A percentile compares a stretch with the other conserved stretches of the same genome.
phyloP scores from a whole-genome alignment of 2,113 vertebrate species.

The Crotalus helleri region DNA sequence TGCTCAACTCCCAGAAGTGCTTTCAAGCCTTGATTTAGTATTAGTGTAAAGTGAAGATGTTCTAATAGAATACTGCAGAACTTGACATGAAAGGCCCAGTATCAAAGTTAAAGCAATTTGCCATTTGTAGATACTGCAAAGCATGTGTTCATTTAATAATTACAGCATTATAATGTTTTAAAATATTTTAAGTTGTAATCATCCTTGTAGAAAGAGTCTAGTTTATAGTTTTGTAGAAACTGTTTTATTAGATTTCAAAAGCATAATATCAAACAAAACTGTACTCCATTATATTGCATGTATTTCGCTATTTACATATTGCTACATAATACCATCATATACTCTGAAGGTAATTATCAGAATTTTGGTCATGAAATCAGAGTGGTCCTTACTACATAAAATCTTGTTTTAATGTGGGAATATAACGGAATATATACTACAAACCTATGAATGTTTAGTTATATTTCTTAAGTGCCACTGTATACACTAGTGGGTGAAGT shows the following conservation, averaged over 20 bases:
- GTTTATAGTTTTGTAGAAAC: not conserved
- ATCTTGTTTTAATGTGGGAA: not conserved
- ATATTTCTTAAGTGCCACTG: too few species aligned
- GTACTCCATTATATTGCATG: not conserved
- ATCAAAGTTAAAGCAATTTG: slow-evolving; percentile 10
- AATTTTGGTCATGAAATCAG: not conserved
- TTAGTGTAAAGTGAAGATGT: slow-evolving; percentile 53
- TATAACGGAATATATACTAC: not conserved
- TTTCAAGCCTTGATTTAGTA: slow-evolving; percentile 60
- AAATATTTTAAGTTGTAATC: not conserved
- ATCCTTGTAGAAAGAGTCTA: not conserved
- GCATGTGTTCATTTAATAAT: not conserved
- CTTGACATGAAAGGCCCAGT: slow-evolving; percentile 33
- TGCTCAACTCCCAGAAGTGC: slow-evolving; percentile 57
- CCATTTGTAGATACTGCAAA: slow-evolving; percentile 17
- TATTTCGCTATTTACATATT: not conserved
- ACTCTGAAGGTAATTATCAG: not conserved
- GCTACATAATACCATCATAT: not conserved
- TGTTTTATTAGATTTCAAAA: not conserved
- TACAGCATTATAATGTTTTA: not conserved
- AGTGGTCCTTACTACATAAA: not conserved
- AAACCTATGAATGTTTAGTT: not conserved
- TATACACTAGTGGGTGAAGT: not conserved
- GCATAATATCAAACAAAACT: not conserved
- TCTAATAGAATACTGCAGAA: slow-evolving; percentile 51